A percentile compares a stretch with the other conserved stretches of the same genome.
phyloP scores from a whole-genome alignment of 2,113 vertebrate genomes.

The Malurus melanocephalus region DNA sequence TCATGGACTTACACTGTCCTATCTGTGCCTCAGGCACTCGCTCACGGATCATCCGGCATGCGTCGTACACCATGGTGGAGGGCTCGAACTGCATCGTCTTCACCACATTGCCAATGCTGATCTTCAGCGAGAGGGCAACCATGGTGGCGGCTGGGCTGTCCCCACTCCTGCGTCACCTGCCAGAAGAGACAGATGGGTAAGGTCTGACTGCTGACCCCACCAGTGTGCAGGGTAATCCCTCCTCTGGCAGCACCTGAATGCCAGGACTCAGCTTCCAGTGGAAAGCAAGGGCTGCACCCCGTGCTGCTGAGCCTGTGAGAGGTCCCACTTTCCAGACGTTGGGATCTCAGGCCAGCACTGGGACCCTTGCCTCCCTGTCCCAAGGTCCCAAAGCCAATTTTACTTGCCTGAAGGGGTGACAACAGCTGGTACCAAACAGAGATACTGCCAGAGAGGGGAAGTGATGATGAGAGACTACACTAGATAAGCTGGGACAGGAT shows the following conservation, averaged over 20 bases:
- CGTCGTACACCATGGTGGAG: conserved; percentile 95
- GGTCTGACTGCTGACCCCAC: not conserved
- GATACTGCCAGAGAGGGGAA: conserved; percentile 7
- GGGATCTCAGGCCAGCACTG: not conserved
- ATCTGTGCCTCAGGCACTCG: conserved; percentile 91
- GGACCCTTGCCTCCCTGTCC: not conserved
- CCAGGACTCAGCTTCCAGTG: fast-evolving
- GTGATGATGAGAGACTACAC: fast-evolving
- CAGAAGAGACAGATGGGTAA: not conserved
- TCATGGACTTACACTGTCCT: conserved; percentile 85
- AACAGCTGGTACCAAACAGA: not conserved
- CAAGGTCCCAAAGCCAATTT: not conserved
- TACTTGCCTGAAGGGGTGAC: not conserved
- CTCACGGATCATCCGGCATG: conserved; percentile 94
- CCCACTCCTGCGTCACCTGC: conserved; percentile 57
- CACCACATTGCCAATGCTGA: conserved; percentile 94
- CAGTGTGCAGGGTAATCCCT: fast-evolving
- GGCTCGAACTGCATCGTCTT: conserved; percentile 99
- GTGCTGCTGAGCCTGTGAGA: fast-evolving
- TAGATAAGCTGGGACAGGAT: not conserved
- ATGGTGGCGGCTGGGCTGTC: conserved; percentile 76
- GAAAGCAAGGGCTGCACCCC: not conserved
- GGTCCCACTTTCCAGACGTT: not conserved
- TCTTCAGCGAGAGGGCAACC: conserved; percentile 98
- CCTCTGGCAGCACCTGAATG: not conserved